phyloP scores from a whole-genome alignment of 2,888 invertebrate genomes.

The Resseliella maxima region DNA sequence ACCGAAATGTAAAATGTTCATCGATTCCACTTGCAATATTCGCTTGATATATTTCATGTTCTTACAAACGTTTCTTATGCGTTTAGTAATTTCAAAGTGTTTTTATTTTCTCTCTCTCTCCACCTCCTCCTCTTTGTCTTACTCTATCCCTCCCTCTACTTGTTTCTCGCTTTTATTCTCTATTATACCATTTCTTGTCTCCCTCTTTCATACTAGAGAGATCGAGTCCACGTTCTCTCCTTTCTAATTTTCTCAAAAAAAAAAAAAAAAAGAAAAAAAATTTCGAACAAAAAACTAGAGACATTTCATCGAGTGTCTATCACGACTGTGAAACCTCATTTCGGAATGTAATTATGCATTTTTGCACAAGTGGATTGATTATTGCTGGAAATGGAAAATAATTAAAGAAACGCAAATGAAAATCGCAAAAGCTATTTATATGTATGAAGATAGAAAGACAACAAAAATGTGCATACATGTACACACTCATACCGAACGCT shows the following conservation, averaged over 20 bases:
- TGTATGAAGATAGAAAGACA: no score
- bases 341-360: constrained; percentile 18
- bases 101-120: no score
- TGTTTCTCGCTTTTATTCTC: no score
- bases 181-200: no score
- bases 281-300: no score
- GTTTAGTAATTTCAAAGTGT: background rate
- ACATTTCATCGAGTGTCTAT: background rate
- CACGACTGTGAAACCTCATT: constrained; percentile 2
- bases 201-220: no score
- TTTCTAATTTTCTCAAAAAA: no score
- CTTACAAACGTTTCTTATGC: background rate
- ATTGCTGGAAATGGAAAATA: background rate
- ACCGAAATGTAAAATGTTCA: constrained; percentile 11
- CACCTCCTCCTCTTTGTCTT: no score
- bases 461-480: no score
- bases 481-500: background rate
- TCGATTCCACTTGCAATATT: constrained; percentile 2
- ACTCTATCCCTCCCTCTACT: no score
- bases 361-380: background rate
- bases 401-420: background rate
- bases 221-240: no score
- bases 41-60: no score
- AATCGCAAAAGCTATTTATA: background rate
- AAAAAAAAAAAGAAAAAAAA: background rate